Percentiles rank a stretch among this genome's conserved stretches.
phyloP scores from a whole-genome alignment of 1,140 invertebrate genomes.

The Berghia stephanieae region DNA sequence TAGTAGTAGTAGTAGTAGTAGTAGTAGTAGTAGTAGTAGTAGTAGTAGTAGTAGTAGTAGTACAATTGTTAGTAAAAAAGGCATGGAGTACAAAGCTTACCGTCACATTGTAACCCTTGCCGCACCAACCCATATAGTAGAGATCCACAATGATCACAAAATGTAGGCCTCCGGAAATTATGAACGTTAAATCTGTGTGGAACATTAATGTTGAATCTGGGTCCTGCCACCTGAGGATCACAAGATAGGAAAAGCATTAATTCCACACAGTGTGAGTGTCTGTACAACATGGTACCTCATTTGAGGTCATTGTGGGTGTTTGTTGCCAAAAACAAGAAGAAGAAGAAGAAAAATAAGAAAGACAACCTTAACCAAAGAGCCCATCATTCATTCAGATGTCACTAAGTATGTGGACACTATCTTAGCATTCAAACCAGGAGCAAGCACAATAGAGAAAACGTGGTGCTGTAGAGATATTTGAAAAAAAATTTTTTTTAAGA shows the following conservation, averaged over 20 bases:
- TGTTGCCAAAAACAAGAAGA: background rate
- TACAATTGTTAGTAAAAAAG: background rate
- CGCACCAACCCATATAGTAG: constrained; percentile 94
- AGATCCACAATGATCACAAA: constrained; percentile 99
- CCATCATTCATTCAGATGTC: too few relatives aligned
- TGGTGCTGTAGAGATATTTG: too few relatives aligned
- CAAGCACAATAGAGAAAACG: too few relatives aligned
- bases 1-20: background rate
- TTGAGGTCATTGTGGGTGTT: background rate
- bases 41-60: background rate
- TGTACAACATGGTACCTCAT: too few relatives aligned
- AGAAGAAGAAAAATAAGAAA: constrained; percentile 31
- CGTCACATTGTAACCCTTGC: constrained; percentile 97
- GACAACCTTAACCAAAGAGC: too few relatives aligned
- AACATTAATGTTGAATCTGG: constrained; percentile 96
- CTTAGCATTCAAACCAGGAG: too few relatives aligned
- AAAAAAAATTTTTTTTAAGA: too few relatives aligned
- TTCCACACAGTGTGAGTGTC: too few relatives aligned
- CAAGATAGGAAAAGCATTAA: too few relatives aligned
- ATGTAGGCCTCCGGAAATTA: constrained; percentile 96
- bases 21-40: background rate
- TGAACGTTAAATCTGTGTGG: constrained; percentile 89
- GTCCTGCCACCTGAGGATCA: constrained; percentile 53
- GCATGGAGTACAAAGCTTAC: constrained; percentile 69
- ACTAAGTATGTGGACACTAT: too few relatives aligned